Percentiles rank a stretch among this genome's conserved stretches.
Conservation (phyloP, 1,140 invertebrate species). For the Scaptomyza montana region DNA sequence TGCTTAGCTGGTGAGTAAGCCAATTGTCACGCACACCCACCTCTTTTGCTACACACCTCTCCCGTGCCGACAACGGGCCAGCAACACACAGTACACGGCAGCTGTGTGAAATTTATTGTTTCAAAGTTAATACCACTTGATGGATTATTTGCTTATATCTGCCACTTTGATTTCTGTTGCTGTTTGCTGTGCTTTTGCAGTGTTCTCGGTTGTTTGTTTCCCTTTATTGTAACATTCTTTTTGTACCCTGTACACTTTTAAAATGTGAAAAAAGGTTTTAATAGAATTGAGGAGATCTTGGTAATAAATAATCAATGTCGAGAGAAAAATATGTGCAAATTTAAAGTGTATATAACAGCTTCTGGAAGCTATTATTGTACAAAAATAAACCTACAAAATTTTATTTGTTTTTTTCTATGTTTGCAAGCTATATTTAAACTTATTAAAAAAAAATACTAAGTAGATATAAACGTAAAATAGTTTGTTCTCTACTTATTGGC, state of each 20-base stretch:
- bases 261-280: neutral
- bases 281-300: neutral
- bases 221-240: neutral
- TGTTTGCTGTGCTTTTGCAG: neutral
- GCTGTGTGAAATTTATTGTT: slow-evolving; percentile 78
- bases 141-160: slow-evolving; percentile 79
- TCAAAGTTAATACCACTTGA: slow-evolving; percentile 82
- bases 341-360: too few relatives aligned
- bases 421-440: too few relatives aligned
- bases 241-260: neutral
- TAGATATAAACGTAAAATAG: too few relatives aligned
- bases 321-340: too few relatives aligned
- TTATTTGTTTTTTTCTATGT: too few relatives aligned
- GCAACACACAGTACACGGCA: slow-evolving; percentile 12
- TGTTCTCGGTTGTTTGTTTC: slow-evolving; percentile 12
- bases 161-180: slow-evolving; percentile 65
- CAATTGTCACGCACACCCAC: slow-evolving; percentile 35
- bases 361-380: too few relatives aligned
- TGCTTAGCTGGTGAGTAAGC: slow-evolving; percentile 26
- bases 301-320: too few relatives aligned
- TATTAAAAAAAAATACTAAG: too few relatives aligned
- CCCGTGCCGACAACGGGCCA: neutral
- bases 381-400: too few relatives aligned
- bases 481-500: too few relatives aligned
- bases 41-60: neutral